phyloP scores from a whole-genome alignment of 2,888 invertebrate genomes.

The Bombylius discolor region DNA sequence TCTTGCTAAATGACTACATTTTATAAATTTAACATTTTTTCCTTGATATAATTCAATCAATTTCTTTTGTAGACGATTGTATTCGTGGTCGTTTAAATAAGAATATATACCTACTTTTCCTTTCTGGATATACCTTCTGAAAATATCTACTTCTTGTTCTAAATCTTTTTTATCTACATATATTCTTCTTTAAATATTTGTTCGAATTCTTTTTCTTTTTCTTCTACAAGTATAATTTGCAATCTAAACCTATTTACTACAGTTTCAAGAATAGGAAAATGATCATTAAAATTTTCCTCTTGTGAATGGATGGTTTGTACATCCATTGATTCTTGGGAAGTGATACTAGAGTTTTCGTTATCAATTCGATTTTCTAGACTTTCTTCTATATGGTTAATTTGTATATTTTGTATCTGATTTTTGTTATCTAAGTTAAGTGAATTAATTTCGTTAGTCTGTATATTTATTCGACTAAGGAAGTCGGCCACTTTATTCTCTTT shows the following conservation, averaged over 20 bases:
- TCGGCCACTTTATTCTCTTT: slow-evolving; percentile 2
- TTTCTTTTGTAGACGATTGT: neutral
- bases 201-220: too few relatives aligned
- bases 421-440: neutral
- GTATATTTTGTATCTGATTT: too few relatives aligned
- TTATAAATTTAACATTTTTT: neutral
- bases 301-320: slow-evolving; percentile 2
- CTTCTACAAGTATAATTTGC: too few relatives aligned
- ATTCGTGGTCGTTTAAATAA: neutral
- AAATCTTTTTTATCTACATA: too few relatives aligned
- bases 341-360: neutral
- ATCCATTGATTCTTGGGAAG: neutral
- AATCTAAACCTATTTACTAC: too few relatives aligned
- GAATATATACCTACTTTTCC: neutral
- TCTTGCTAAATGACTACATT: neutral
- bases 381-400: neutral
- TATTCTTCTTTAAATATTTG: neutral
- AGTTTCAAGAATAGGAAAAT: slow-evolving; percentile 4
- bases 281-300: slow-evolving; percentile 1
- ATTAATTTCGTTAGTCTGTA: neutral
- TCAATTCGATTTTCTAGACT: neutral
- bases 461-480: slow-evolving; percentile 4
- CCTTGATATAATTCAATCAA: neutral
- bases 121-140: neutral
- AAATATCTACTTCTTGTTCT: neutral